phyloP scores from a whole-genome alignment of 2,797 vertebrate genomes.

The Heteromormyrus szaboi region DNA sequence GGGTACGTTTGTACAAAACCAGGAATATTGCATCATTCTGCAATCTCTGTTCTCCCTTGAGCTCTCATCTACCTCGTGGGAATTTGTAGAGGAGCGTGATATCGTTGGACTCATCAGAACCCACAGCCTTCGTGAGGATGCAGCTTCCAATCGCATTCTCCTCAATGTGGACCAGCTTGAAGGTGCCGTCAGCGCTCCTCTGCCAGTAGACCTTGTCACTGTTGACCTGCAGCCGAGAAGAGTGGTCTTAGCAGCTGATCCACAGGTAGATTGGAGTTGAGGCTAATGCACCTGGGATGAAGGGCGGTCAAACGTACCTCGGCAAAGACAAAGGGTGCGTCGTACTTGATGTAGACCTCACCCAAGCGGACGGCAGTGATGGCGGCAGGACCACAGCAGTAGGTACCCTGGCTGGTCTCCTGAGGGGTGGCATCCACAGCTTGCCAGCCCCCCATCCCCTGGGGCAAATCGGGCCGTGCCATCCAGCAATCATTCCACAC shows the following conservation, averaged over 20 bases:
- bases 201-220: constrained; percentile 92
- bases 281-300: not conserved
- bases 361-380: constrained; percentile 76
- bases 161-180: constrained; percentile 72
- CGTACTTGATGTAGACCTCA: constrained; percentile 80
- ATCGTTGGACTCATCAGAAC: constrained; percentile 66
- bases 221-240: constrained; percentile 69
- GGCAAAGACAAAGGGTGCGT: constrained; percentile 73
- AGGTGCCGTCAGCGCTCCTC: constrained; percentile 65
- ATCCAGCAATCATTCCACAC: constrained; percentile 98
- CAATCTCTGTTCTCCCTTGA: not conserved
- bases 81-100: constrained; percentile 80
- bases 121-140: constrained; percentile 83
- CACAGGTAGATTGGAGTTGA: not conserved
- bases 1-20: not conserved
- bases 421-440: constrained; percentile 86
- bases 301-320: constrained; percentile 51
- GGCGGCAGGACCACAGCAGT: constrained; percentile 84
- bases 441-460: constrained; percentile 81
- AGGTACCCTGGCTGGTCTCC: constrained; percentile 87
- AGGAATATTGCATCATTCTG: not conserved
- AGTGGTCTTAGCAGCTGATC: not conserved
- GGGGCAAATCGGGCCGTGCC: constrained; percentile 79
- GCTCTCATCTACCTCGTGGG: constrained; percentile 63
- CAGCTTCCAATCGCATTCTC: constrained; percentile 76